Base-by-base conservation (phyloP, 2,113 vertebrate species). In the Antechinus flavipes region DNA sequence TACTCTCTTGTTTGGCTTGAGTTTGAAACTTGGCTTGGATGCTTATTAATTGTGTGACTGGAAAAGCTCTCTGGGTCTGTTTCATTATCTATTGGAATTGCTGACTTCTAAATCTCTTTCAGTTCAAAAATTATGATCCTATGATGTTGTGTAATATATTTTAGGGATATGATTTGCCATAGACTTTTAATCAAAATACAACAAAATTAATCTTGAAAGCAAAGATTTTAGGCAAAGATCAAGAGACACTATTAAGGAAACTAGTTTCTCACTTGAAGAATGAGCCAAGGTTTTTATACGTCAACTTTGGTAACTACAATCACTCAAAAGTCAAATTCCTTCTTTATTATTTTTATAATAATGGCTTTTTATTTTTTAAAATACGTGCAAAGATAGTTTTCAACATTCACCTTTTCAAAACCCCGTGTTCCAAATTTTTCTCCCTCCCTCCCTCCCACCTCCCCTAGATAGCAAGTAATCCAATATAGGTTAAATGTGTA, bases 121-220 rank as follows among this genome's bases (percentile, higher is more conserved):
- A 12, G 23, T 24, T 92, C 53, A 91, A 68, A 89, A 95, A 22
- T 54, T 54, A 47, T 22, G 35, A 89, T 90, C 55, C 58, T 53
- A 68, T 90, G 95, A 91, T 19, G n/a, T 94, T 53, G 53, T 10
- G 10, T n/a, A 47, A 42, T 35, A 53, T 11, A 26, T 22, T 84
- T 35, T 42, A 93, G 46, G 3, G 92, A 50, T 55, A 46, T 54
- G 52, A 68, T 91, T 90, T 35, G 26, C 92, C 42, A 89, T 27
- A 26, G 2, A 27, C 1, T 90, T 90, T 92, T 52, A 95, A 30
- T 90, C 19, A 56, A 92, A 93, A 58, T 91, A 9, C 25, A 54
- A 10, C 52, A 30, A 47, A 94, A 61, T 94, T 76, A 94, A 84
- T 92, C 90, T 93, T 54, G 8, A 56, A 93, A 93, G 19, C n/a